Evolutionary conservation across 2,113 vertebrate genomes (phyloP), one percentile per base, ranked within the genome.

Genomic region (Petroica traversi): DNA sequence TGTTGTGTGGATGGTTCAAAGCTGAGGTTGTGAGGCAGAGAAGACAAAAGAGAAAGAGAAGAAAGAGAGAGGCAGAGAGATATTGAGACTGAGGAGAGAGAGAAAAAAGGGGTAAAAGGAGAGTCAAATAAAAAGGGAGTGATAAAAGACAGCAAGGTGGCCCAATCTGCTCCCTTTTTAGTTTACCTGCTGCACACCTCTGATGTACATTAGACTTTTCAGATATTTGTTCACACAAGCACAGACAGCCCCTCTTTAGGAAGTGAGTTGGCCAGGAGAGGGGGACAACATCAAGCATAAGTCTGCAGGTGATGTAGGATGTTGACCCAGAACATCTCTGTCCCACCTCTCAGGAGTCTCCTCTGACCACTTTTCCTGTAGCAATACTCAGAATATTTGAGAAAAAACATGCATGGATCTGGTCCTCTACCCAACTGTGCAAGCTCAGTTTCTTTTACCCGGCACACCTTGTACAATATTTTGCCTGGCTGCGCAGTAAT

Each of bases 1-100:
- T 52, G 24, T 3, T 34, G 4, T 0, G 0, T 28, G 24, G 13
- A 46, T 46, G 20, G 6, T 67, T 58, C 1, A 3, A 29, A 59
- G 19, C 10, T 59, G 24, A 8, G 13, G 7, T 61, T 67, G 9
- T 1, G 6, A 38, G 20, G 31, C 20, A 20, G 26, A 68, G 33
- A 43, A 52, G 67, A 59, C 9, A 23, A n/a, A 62, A 59, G 16
- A 66, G 13, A 73, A 12, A 72, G 23, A 51, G 14, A 12, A 64
- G 15, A 73, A 23, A 64, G 7, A 4, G 4, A 55, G 20, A 46
- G 12, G 16, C 16, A 69, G 11, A 29, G 11, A 34, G 13, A 57
- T 3, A 17, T 17, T 43, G 18, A 38, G 15, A 74, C 2, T 49
- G 25, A 34, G 8, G 9, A 18, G 38, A 41, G 9, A 62, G 12